phyloP scores from a whole-genome alignment of 2,113 vertebrate species.

The Rissa tridactyla region DNA sequence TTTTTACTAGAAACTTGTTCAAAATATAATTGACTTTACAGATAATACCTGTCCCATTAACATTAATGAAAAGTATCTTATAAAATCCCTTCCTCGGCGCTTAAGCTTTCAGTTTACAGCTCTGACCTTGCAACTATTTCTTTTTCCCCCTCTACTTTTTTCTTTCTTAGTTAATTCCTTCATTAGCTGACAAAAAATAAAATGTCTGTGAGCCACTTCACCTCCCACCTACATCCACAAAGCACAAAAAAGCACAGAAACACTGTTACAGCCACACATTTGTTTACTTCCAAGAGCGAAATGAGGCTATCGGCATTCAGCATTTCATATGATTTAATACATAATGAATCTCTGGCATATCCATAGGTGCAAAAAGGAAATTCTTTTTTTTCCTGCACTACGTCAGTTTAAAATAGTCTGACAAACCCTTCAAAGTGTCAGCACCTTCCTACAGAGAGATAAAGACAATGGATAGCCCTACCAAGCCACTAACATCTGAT shows the following conservation, averaged over 20 bases:
- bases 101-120: not conserved
- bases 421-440: conserved; percentile 59
- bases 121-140: not conserved
- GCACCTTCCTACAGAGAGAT: conserved; percentile 55
- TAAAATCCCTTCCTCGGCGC: not conserved
- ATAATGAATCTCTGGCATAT: conserved; percentile 40
- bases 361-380: conserved; percentile 55
- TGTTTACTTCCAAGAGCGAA: not conserved
- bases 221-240: not conserved
- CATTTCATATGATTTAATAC: not conserved
- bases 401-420: conserved; percentile 49
- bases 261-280: not conserved
- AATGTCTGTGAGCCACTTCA: not conserved
- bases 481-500: conserved; percentile 74
- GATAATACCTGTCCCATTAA: not conserved
- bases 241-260: not conserved
- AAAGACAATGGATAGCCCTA: conserved; percentile 58
- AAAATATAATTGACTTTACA: not conserved
- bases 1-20: not conserved
- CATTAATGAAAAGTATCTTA: not conserved
- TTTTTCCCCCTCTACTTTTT: not conserved
- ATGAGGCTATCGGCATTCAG: not conserved
- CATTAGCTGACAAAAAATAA: not conserved
- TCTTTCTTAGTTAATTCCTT: not conserved
- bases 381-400: conserved; percentile 15